Conservation (phyloP, 2,797 vertebrate species). For the Sardinella longiceps region DNA sequence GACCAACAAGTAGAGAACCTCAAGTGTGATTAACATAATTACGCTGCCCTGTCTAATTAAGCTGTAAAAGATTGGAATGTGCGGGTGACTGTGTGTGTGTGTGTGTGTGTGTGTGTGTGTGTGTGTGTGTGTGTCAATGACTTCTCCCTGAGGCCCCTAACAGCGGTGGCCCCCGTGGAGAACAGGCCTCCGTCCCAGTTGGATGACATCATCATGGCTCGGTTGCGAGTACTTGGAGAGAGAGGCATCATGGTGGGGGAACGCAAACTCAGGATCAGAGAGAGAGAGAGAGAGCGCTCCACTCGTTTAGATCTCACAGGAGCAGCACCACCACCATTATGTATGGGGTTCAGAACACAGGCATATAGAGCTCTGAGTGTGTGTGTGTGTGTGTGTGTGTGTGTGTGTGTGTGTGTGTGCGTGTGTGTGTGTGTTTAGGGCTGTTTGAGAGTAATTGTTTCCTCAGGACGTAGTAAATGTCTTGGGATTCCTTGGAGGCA, state of each 20-base stretch:
- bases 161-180: conserved; percentile 8
- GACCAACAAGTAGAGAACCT: conserved; percentile 16
- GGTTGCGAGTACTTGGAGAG: neutral
- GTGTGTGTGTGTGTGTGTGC: no score
- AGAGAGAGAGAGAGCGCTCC: no score
- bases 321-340: neutral
- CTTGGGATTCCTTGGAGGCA: neutral
- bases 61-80: conserved; percentile 14
- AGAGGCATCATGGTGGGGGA: neutral
- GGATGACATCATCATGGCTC: conserved; percentile 11
- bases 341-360: neutral
- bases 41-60: conserved; percentile 21
- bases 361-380: neutral
- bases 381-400: no score
- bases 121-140: conserved; percentile 10
- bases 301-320: neutral
- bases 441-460: neutral
- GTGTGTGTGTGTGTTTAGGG: no score
- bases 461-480: neutral
- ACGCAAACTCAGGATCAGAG: conserved; percentile 12
- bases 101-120: neutral
- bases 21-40: conserved; percentile 23
- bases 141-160: conserved; percentile 10
- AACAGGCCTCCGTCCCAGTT: conserved; percentile 18
- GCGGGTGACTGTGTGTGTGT: neutral